Evolutionary conservation across 2,797 vertebrate genomes (phyloP).

Genomic region (Urocyon cinereoargenteus): DNA sequence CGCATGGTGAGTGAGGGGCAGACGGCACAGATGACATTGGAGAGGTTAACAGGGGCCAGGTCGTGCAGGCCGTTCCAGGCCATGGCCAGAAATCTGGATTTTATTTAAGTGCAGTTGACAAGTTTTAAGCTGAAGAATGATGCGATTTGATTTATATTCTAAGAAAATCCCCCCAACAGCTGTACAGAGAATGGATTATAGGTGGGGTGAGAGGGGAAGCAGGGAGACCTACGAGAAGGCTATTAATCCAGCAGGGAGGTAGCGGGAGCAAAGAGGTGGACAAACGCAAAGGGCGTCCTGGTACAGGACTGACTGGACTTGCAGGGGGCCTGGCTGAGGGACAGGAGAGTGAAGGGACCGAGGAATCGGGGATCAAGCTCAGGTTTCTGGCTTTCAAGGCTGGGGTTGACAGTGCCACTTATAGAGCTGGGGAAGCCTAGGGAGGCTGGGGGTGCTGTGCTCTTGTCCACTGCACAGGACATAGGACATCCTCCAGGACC

Average conservation of each 20-base stretch:
- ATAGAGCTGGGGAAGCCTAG: neutral
- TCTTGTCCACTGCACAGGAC: neutral
- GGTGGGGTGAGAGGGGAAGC: neutral
- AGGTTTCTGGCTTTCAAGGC: neutral
- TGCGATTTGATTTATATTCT: slow-evolving; percentile 60
- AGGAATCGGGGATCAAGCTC: neutral
- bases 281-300: neutral
- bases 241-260: neutral
- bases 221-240: neutral
- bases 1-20: rapidly evolving
- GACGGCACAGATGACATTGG: neutral
- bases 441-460: neutral
- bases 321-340: rapidly evolving
- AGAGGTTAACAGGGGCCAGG: neutral
- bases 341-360: neutral
- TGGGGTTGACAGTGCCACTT: neutral
- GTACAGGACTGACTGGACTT: neutral
- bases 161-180: slow-evolving; percentile 38
- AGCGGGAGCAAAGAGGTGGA: neutral
- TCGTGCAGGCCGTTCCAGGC: neutral
- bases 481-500: neutral
- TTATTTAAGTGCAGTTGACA: slow-evolving; percentile 54
- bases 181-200: neutral
- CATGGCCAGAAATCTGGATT: slow-evolving; percentile 41
- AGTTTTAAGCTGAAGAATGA: slow-evolving; percentile 35